Conservation (phyloP, 2,113 vertebrate genomes). For the Fregata magnificens region DNA sequence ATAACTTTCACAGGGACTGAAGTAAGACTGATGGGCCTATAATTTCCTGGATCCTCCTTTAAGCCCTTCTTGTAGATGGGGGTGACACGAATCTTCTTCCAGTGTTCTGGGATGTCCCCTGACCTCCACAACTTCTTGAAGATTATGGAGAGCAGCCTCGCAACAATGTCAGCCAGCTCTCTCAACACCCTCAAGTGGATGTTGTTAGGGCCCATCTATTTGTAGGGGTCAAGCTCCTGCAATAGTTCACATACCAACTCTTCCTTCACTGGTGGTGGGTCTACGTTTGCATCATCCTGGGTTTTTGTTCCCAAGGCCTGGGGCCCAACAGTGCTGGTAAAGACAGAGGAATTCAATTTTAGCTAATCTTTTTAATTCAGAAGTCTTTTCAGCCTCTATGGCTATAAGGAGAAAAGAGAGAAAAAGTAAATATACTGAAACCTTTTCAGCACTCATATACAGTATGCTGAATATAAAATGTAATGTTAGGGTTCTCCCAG, state of each 20-base stretch:
- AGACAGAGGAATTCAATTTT: not conserved
- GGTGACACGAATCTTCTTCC: not conserved
- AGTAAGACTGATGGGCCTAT: not conserved
- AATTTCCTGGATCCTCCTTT: not conserved
- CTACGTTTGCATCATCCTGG: not conserved
- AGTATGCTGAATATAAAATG: not conserved
- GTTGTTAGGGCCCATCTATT: not conserved
- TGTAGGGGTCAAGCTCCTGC: not conserved
- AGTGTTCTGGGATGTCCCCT: not conserved
- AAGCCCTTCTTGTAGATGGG: not conserved
- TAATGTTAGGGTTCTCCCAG: not conserved
- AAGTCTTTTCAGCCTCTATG: constrained; percentile 12
- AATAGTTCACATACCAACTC: not conserved
- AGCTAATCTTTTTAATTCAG: constrained; percentile 1
- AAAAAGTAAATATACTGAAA: not conserved
- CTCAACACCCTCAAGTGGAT: not conserved
- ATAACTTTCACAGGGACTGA: not conserved
- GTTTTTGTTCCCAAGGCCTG: not conserved
- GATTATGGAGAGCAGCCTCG: not conserved
- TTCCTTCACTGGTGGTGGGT: not conserved
- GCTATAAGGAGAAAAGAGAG: not conserved
- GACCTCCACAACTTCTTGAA: not conserved
- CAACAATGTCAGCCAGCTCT: not conserved
- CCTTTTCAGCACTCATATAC: not conserved
- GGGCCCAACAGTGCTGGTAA: not conserved